A percentile compares a stretch with the other conserved stretches of the same genome.
These are phyloP conservation scores for Drosophila pruinosa DNA, from an alignment of 1,140 invertebrate species.

Conservation along the genomic window DNA sequence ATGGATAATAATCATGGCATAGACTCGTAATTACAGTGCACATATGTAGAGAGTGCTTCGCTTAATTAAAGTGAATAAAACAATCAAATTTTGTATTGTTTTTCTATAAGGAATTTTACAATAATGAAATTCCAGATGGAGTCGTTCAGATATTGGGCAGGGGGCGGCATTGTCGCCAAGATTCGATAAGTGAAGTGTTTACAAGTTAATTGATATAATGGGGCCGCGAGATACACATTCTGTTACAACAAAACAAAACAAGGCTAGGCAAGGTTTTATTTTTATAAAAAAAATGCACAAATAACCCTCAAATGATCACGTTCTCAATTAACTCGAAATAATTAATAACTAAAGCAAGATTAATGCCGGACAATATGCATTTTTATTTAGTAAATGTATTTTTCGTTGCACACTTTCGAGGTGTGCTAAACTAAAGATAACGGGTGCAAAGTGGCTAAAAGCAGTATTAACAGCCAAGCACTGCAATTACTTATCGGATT, in stretches of 20 bases:
- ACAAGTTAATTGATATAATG: constrained; percentile 67
- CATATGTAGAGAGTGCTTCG: neutral
- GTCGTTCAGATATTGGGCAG: neutral
- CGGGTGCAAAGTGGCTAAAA: constrained; percentile 3
- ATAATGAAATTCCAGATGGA: neutral
- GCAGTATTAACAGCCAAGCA: neutral
- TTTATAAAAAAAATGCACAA: neutral
- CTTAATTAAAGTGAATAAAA: constrained; percentile 9
- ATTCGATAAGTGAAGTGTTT: constrained; percentile 52
- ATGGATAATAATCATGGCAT: neutral
- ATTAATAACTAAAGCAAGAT: neutral
- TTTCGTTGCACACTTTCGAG: neutral
- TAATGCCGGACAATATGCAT: constrained; percentile 1
- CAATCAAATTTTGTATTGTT: constrained; percentile 1
- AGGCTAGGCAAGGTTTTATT: neutral
- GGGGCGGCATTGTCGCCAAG: neutral
- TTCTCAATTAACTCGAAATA: neutral
- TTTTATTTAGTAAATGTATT: neutral
- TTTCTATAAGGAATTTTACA: neutral
- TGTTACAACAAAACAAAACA: neutral
- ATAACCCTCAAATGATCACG: constrained; percentile 5
- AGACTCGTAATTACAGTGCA: neutral
- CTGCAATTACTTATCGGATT: constrained; percentile 3
- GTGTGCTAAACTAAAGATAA: neutral
- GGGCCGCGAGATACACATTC: constrained; percentile 9